Evolutionary conservation across 2,113 vertebrate genomes (phyloP).

Genomic region (Boleophthalmus pectinirostris): DNA sequence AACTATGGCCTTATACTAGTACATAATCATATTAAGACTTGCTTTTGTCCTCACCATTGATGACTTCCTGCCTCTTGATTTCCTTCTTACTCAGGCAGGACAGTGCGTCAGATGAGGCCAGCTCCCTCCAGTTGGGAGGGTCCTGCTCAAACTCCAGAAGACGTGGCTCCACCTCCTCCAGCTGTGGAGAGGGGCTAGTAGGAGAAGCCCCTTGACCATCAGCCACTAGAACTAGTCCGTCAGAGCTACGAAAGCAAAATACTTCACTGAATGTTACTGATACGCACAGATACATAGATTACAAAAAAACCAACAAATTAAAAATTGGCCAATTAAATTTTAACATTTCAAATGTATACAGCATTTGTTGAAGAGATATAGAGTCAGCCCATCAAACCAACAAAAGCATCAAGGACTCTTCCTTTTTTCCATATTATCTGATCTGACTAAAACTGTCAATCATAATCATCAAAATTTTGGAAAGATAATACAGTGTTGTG

Average conservation of each 20-base stretch:
- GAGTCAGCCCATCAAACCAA: neutral
- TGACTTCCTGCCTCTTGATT: constrained; percentile 89
- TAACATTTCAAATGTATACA: neutral
- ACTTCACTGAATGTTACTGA: neutral
- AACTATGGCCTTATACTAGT: neutral
- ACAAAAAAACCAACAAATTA: neutral
- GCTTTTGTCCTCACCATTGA: constrained; percentile 78
- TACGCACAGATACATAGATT: neutral
- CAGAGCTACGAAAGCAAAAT: constrained; percentile 65
- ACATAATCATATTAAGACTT: neutral
- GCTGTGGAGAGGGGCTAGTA: constrained; percentile 66
- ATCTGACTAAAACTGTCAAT: neutral
- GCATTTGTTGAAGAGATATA: neutral
- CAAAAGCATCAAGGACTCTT: neutral
- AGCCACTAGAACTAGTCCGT: constrained; percentile 56
- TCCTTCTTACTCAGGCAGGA: constrained; percentile 84
- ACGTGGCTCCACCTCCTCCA: constrained; percentile 83
- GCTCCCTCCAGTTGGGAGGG: constrained; percentile 87
- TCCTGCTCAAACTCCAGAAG: constrained; percentile 85
- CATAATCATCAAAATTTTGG: neutral
- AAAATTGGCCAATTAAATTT: neutral
- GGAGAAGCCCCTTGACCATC: constrained; percentile 62
- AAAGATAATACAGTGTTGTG: neutral
- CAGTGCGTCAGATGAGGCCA: constrained; percentile 72
- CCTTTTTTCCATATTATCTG: neutral